Conservation (phyloP, 2,113 vertebrate species). For the Alectura lathami region DNA sequence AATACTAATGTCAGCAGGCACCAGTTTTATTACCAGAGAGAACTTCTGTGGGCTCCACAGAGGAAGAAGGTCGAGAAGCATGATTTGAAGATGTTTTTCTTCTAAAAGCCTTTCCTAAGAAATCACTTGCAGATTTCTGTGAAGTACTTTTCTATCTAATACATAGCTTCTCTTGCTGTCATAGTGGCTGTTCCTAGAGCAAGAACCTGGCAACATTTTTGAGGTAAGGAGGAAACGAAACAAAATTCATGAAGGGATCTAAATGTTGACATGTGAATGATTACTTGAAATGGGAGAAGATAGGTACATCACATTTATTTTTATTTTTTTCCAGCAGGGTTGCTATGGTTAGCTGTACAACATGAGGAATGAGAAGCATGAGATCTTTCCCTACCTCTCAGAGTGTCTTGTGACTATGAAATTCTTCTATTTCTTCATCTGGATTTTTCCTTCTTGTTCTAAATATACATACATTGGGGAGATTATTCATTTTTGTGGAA, state of each 20-base stretch:
- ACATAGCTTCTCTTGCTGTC: neutral
- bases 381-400: slow-evolving; percentile 55
- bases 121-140: neutral
- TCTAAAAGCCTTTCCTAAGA: neutral
- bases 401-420: slow-evolving; percentile 53
- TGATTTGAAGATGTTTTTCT: neutral
- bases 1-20: neutral
- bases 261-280: neutral
- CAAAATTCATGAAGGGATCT: neutral
- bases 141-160: neutral
- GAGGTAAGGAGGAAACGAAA: neutral
- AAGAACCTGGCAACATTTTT: neutral
- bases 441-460: slow-evolving; percentile 34
- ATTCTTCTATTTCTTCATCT: slow-evolving; percentile 50
- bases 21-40: neutral
- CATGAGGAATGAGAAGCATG: slow-evolving; percentile 22
- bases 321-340: slow-evolving; percentile 46
- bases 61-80: neutral
- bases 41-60: neutral
- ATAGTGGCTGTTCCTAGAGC: neutral
- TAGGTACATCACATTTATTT: neutral
- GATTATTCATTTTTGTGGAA: slow-evolving; percentile 46
- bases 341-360: slow-evolving; percentile 55
- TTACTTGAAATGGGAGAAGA: neutral
- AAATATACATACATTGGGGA: slow-evolving; percentile 29